Base-by-base conservation (phyloP, 1,140 invertebrate genomes). In the Meloidogyne exigua region DNA sequence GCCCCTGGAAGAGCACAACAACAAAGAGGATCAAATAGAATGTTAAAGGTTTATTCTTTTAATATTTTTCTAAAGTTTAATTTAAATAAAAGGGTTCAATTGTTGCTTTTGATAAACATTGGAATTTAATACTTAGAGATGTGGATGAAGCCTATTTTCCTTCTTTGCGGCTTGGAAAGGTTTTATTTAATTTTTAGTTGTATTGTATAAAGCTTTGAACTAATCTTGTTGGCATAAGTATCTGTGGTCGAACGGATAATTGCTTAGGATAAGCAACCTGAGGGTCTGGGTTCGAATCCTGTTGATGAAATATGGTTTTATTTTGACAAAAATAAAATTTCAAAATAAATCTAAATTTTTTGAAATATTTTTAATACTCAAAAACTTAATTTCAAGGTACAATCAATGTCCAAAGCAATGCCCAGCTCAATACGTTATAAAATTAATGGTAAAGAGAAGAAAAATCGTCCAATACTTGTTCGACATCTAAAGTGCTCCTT, bases 41-140 rank as follows among this genome's bases (percentile, higher is more conserved):
- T 79, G 44, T 13, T 79, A 3, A 25, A 81, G 78, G 78, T 79
- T 36, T 28, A 12, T 36, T 49, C 15, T 0, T 32, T 32, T 3
- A 32, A 32, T 3, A 32, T 32, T 32, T 32, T 32, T 32, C n/a
- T n/a, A n/a, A 32, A 32, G 28, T 32, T 32, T 3, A 32, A 32
- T 32, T 32, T 3, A 32, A 18, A 28, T 75, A 78, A 63, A 15
- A 81, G 72, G 95, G 93, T 3, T 92, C 91, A 81, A 88, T 97
- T 32, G 90, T 92, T 21, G 93, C 93, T 10, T 98, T 95, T 88
- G 95, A 98, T 88, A 95, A 94, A 88, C 93, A 95, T 86, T 95
- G 93, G 92, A 98, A 98, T 89, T 88, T 98, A 75, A 92, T 93
- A 10, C 88, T 98, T 42, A 90, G 91, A 62, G 93, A 96, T 88